Evolutionary conservation across 2,888 invertebrate genomes (phyloP), one percentile per base, ranked within the genome.

Genomic region (Catocala sponsa): DNA sequence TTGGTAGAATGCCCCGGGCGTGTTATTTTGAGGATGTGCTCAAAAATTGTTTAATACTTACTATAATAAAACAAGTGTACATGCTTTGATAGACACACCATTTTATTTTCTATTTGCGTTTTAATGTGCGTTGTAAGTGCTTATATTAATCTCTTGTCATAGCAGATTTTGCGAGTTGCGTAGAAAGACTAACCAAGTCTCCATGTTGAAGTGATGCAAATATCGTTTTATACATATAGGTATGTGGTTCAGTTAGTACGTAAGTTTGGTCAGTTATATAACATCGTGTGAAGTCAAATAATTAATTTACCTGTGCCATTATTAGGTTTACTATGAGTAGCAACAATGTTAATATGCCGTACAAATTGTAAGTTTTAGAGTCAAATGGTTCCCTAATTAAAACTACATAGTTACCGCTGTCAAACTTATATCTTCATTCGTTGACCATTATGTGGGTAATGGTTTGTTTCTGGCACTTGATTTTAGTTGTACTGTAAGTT

Each of bases 291-390:
- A 75, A 76, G 73, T 72, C 55, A 59, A 77, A 76, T 78, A 80
- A 25, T 25, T 77, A 80, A 80, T 81, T 82, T 81, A 78, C 76
- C 76, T 73, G 68, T 9, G 35, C 35, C 35, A 7, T 38, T 38
- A n/a, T 44, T 75, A 66, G 73, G 70, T 74, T 81, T 81, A 83
- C 79, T 77, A 80, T 73, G 72, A 68, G 68, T 65, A 65, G 69
- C 50, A 70, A 74, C 74, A 76, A 67, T 72, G 74, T 76, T 78
- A 74, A 74, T 76, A 71, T 63, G 65, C 63, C 63, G 69, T 74
- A 74, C 70, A 63, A 74, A 72, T 71, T 79, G 63, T 68, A 74
- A 75, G 65, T 74, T 78, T 70, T 57, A 56, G 68, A 74, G 74
- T 75, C 68, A 66, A 76, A 75, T 74, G 73, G 74, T 75, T 59